A percentile compares a stretch with the other conserved stretches of the same genome.
These are phyloP conservation scores for Todiramphus saurophagus DNA, from an alignment of 2,113 vertebrate species.

Conservation along the genomic window DNA sequence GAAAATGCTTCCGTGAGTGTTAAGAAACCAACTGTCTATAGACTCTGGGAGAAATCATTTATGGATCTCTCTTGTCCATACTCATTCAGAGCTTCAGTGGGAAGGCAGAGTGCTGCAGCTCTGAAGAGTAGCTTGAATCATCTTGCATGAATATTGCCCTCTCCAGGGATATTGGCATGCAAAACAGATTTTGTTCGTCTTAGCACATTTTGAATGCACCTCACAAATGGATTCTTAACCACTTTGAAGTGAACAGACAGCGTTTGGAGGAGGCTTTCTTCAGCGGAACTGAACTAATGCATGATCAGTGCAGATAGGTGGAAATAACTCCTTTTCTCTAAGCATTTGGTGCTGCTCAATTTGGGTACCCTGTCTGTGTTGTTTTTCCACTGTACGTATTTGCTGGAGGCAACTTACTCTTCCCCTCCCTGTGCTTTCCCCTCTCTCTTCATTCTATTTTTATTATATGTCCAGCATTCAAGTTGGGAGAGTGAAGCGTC, in stretches of 20 bases:
- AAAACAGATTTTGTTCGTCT: constrained; percentile 46
- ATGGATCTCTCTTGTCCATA: constrained; percentile 39
- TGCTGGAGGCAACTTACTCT: neutral
- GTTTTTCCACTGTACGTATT: neutral
- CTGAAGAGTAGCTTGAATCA: constrained; percentile 59
- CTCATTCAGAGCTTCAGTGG: constrained; percentile 39
- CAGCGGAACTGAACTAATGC: neutral
- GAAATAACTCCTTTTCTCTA: neutral
- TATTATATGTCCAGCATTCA: neutral
- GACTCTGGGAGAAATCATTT: neutral
- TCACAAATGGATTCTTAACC: constrained; percentile 26
- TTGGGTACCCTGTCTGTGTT: neutral
- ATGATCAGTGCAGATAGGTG: neutral
- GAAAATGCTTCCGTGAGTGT: neutral
- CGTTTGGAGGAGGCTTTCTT: constrained; percentile 9
- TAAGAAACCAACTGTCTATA: constrained; percentile 41
- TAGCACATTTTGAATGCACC: neutral
- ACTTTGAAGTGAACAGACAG: neutral
- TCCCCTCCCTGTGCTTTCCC: neutral
- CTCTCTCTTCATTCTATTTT: neutral
- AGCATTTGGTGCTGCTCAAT: neutral
- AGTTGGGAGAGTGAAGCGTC: neutral
- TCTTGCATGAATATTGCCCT: constrained; percentile 55
- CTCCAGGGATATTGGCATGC: constrained; percentile 62
- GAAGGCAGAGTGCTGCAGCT: constrained; percentile 40